Evolutionary conservation across 2,113 vertebrate genomes (phyloP).

Genomic region (Passer montanus): DNA sequence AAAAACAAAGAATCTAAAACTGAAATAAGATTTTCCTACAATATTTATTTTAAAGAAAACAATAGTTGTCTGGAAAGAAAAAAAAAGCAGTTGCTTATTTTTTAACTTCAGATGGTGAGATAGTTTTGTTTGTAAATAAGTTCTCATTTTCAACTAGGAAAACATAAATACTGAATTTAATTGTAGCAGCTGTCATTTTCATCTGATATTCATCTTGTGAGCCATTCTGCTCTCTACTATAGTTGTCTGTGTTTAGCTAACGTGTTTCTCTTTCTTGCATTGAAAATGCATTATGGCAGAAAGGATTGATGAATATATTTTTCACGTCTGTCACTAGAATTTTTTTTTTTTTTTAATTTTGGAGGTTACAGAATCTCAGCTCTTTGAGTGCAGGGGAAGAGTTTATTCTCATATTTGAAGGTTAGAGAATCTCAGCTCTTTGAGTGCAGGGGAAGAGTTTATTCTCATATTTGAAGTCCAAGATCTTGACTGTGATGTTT

Average conservation of each 20-base stretch:
- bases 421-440: rapidly evolving
- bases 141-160: not conserved
- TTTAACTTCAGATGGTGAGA: not conserved
- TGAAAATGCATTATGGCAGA: not conserved
- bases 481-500: not conserved
- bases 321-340: not conserved
- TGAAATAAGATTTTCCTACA: not conserved
- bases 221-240: not conserved
- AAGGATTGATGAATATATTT: not conserved
- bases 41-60: not conserved
- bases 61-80: not conserved
- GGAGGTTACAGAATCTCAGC: no score
- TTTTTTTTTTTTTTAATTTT: no score
- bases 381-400: no score
- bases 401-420: no score
- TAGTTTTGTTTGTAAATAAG: constrained; percentile 3
- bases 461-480: not conserved
- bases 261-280: not conserved
- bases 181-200: not conserved
- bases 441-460: not conserved
- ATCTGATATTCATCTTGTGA: not conserved
- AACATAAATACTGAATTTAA: not conserved
- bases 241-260: not conserved
- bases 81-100: rapidly evolving
- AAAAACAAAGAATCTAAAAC: not conserved